Base-by-base conservation (phyloP, 2,797 vertebrate genomes). In the Rhinatrema bivittatum region DNA sequence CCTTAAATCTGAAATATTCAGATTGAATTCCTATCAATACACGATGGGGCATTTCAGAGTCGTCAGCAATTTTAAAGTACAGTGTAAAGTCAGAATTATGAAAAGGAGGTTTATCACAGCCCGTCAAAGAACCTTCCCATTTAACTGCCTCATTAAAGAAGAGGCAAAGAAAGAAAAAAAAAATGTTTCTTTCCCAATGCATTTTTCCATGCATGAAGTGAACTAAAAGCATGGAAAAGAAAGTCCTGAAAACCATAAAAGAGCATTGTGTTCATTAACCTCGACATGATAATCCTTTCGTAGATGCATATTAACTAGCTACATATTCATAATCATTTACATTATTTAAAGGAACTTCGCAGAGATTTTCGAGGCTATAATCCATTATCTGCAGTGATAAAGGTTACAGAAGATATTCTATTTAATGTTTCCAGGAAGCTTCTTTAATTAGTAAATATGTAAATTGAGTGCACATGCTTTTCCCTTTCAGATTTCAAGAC, bases 241-340 rank as follows among this genome's bases (percentile, higher is more conserved):
- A 78, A 70, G 50, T 69, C 70, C 65, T 62, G 62, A 60, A 70
- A 70, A 76, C 65, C 65, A 0, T 61, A 70, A n/a, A n/a, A 77
- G 81, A 75, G 78, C 80, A 72, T 76, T 59, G 41, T 79, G 77
- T 73, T 85, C 84, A 83, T 85, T 85, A 86, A 85, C 82, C 81
- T 85, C 82, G 66, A 77, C 80, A 78, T 61, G 78, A 78, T 80
- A 79, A 81, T 81, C 80, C 74, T 73, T 79, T 74, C 59, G 0
- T 73, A 70, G 80, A 79, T 81, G 84, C 82, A 81, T 85, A 81
- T 86, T 86, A 86, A 83, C 78, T 79, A 86, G 82, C 85, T 85
- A 83, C 82, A 84, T 77, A 83, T 81, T 81, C 80, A 84, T 82
- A 81, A 86, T 84, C 76, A 81, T 74, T 69, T 82, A 81, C 84